phyloP scores from a whole-genome alignment of 2,797 vertebrate species.

The Alca torda region DNA sequence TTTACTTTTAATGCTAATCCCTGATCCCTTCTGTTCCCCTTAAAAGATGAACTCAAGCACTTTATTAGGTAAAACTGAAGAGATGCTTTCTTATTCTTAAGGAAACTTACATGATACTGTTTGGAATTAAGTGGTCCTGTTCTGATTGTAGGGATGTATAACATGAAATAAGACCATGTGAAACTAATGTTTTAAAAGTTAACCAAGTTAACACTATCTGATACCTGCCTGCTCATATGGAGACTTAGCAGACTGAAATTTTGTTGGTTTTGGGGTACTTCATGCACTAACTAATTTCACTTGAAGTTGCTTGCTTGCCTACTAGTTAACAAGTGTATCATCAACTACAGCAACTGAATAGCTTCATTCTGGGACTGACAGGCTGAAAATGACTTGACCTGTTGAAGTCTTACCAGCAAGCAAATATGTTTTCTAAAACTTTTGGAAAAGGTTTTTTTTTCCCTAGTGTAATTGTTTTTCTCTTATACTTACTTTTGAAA shows the following conservation, averaged over 20 bases:
- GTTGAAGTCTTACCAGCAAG: background rate
- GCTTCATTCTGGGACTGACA: too few relatives aligned
- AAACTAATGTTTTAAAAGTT: rapidly evolving
- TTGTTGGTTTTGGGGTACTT: background rate
- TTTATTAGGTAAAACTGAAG: background rate
- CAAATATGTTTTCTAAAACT: background rate
- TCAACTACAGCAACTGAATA: too few relatives aligned
- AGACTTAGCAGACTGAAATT: rapidly evolving
- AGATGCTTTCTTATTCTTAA: rapidly evolving
- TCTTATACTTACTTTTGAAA: background rate
- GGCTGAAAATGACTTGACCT: too few relatives aligned
- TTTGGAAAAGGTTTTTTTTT: background rate
- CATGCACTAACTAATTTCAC: background rate
- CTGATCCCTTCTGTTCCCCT: rapidly evolving
- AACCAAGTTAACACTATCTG: rapidly evolving
- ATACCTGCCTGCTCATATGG: rapidly evolving
- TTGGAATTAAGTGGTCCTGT: rapidly evolving
- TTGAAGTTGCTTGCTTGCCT: background rate
- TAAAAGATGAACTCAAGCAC: rapidly evolving
- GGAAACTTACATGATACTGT: rapidly evolving
- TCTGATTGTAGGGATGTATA: background rate
- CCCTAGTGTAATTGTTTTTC: background rate
- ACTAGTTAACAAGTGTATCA: too few relatives aligned
- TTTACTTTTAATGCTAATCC: background rate
- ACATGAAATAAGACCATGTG: rapidly evolving